Base-by-base conservation (phyloP, 2,888 invertebrate genomes). In the Prosopocoilus inquinatus region DNA sequence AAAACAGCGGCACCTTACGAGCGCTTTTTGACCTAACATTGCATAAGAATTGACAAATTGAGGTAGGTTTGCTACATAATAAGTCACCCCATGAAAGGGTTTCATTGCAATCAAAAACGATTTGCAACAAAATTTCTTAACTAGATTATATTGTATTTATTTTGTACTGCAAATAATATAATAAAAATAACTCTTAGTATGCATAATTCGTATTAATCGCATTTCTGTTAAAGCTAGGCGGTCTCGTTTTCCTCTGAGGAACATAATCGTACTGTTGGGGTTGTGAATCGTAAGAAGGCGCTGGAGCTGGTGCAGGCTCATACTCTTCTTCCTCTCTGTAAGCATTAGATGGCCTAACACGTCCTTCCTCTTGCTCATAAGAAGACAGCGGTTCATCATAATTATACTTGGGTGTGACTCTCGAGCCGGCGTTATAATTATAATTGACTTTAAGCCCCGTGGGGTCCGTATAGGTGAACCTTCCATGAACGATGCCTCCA, bases 391-490 rank as follows among this genome's bases (percentile, higher is more conserved):
- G 57, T 35, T 64, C 63, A 39, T 68, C 61, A 53, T 67, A 65
- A 45, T 64, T 66, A 39, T 68, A 67, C 38, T 68, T 68, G 9
- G 71, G 71, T 16, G 70, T 63, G 12, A 67, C 69, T 56, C 72
- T 70, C 0, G 74, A 68, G 7, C 77, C 77, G 33, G 78, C 75
- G 52, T 76, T 75, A 61, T 78, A 78, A 53, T 78, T 78, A 53
- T 68, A 74, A 60, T 78, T 78, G 1, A 77, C 75, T 67, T 74
- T 77, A 8, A 78, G 59, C 9, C 78, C 78, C 2, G 77, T 77
- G 0, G 78, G 77, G 58, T 78, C 78, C 1, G 77, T 76, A 64
- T 78, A 78, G 1, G 78, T 74, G 57, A 74, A 78, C 46, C 74
- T 65, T 8, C 78, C 78, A 28, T 74, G 75, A 9, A 78, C 74